Evolutionary conservation across 2,888 invertebrate genomes (phyloP).

Genomic region (Habrosyne pyritoides): DNA sequence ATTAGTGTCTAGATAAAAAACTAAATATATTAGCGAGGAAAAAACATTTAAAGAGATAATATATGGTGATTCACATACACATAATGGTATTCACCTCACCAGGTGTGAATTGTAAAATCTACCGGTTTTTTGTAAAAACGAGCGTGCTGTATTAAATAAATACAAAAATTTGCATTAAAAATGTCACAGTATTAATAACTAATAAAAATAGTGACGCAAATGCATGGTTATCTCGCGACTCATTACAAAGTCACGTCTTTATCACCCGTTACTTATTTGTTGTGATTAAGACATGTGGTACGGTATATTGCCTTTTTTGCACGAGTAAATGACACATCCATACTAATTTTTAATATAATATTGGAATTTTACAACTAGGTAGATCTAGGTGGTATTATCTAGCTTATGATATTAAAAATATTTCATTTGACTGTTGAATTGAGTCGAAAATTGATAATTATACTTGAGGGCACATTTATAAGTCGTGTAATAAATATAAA

Average conservation of each 20-base stretch:
- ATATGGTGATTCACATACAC: background rate
- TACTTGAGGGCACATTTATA: no score
- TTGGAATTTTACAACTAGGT: slow-evolving; percentile 36
- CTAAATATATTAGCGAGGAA: background rate
- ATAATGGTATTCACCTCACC: background rate
- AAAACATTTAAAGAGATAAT: background rate
- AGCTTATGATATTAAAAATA: background rate
- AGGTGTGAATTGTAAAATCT: background rate
- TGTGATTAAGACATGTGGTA: background rate
- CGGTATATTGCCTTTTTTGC: background rate
- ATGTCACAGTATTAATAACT: background rate
- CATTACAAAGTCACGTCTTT: background rate
- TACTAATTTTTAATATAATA: slow-evolving; percentile 33
- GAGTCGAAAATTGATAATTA: background rate
- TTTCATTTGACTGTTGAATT: background rate
- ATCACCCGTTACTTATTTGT: background rate
- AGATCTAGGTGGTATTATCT: slow-evolving; percentile 9
- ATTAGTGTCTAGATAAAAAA: background rate
- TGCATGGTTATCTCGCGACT: background rate
- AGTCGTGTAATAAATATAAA: no score
- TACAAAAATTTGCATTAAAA: background rate
- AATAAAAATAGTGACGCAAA: background rate
- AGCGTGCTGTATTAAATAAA: background rate
- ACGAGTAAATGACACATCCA: slow-evolving; percentile 29
- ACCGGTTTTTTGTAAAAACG: background rate